phyloP scores from a whole-genome alignment of 2,797 vertebrate genomes.

The Nasua narica region DNA sequence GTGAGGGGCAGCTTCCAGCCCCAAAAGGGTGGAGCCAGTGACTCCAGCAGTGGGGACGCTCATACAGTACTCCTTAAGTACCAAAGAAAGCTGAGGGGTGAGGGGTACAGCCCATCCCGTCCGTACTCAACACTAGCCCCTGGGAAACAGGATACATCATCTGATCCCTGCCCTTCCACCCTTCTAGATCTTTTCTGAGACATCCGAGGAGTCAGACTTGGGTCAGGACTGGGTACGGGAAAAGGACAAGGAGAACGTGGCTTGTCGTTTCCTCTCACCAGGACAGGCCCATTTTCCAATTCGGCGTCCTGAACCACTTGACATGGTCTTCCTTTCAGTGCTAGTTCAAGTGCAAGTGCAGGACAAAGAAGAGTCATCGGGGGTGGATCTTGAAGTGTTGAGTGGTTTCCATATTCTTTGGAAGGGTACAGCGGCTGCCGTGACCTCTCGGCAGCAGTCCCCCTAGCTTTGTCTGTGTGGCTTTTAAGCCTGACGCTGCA shows the following conservation, averaged over 20 bases:
- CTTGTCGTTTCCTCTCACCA: not conserved
- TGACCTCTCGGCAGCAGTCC: not conserved
- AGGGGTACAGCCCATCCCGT: not conserved
- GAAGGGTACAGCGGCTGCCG: not conserved
- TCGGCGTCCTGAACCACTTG: not conserved
- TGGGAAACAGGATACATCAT: not conserved
- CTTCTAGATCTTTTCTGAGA: not conserved
- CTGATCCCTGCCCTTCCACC: not conserved
- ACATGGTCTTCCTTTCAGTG: not conserved
- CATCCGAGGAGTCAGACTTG: not conserved
- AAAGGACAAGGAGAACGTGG: not conserved
- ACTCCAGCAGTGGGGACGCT: not conserved
- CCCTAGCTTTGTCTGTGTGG: not conserved
- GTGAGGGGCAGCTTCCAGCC: not conserved
- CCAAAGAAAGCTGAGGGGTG: not conserved
- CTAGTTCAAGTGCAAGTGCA: not conserved
- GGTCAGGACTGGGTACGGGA: rapidly evolving
- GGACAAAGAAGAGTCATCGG: not conserved
- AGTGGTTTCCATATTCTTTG: not conserved
- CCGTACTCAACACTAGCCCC: not conserved
- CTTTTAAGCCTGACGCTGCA: not conserved
- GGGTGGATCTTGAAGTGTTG: not conserved
- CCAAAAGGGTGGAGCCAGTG: not conserved
- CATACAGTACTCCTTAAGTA: not conserved
- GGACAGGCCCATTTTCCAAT: not conserved